These are phyloP conservation scores for Sapajus apella DNA, from an alignment of 2,113 vertebrate genomes.

Conservation along the genomic window DNA sequence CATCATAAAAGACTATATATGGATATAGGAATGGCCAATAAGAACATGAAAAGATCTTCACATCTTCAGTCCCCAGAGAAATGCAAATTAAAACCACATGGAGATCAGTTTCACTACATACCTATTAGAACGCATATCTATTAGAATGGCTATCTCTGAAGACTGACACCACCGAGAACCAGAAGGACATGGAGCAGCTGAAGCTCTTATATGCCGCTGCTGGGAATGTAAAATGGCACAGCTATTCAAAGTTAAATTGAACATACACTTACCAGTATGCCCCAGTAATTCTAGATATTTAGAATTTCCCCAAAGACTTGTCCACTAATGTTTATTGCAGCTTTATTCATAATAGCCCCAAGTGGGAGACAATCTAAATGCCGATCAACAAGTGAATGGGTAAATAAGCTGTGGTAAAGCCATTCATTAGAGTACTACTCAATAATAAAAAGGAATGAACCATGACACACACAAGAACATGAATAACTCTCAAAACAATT, in stretches of 20 bases:
- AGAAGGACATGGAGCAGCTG: background rate
- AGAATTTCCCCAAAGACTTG: background rate
- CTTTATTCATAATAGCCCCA: background rate
- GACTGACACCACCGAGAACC: background rate
- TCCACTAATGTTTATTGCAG: background rate
- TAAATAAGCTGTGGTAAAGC: background rate
- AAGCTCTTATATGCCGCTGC: background rate
- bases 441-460: background rate
- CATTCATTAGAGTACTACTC: background rate
- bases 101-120: background rate
- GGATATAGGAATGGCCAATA: background rate
- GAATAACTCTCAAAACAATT: background rate
- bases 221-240: background rate
- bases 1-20: background rate
- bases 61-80: background rate
- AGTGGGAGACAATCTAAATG: background rate
- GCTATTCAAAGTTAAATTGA: background rate
- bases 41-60: background rate
- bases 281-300: background rate
- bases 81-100: background rate
- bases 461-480: background rate
- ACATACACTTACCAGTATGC: background rate
- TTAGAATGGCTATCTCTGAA: background rate
- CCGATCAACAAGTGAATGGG: background rate
- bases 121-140: no score